Base-by-base conservation (phyloP, 2,797 vertebrate genomes). In the Craterocephalus amniculus region DNA sequence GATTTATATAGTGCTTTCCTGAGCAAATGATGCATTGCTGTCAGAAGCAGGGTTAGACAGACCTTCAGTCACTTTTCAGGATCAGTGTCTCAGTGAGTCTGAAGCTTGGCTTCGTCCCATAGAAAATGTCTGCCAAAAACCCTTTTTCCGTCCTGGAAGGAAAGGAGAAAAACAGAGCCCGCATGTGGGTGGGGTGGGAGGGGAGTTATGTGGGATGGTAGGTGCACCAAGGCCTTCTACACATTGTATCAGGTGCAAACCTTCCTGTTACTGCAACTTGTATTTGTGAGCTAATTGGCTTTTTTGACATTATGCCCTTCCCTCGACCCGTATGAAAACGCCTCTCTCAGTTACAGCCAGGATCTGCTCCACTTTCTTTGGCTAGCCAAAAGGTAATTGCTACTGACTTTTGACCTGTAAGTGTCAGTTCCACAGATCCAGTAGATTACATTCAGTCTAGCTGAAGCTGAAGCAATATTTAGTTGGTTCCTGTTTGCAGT, bases 201-300 rank as follows among this genome's bases (percentile, higher is more conserved):
- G 13, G 9, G 49, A 22, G 26, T 62, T 7, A 20, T 51, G 27
- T 2, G 11, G 59, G 35, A 18, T 65, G 7, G 22, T 58, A 22
- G 18, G 1, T 64, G 55, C 43, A 57, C 26, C 29, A 16, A 16
- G 48, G 57, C 32, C 24, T 60, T 74, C 5, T 36, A 43, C 18
- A 51, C 43, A 64, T 62, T 63, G 57, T 14, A 63, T 6, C 43
- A 63, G 55, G 70, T 80, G 71, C 66, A 61, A 64, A 58, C 45
- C 61, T 6, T 61, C n/a, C 18, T 70, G 78, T 79, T 82, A 40
- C 70, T 52, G 22, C 63, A 69, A n/a, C 67, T 49, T 75, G 36
- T 75, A 62, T 49, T 40, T 69, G 56, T 55, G 64, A 86, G 72
- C 74, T 88, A 88, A 90, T 88, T 88, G 81, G 78, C 81, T 89